Conservation (phyloP, 1,140 invertebrate species). For the Drosophila virilis region DNA sequence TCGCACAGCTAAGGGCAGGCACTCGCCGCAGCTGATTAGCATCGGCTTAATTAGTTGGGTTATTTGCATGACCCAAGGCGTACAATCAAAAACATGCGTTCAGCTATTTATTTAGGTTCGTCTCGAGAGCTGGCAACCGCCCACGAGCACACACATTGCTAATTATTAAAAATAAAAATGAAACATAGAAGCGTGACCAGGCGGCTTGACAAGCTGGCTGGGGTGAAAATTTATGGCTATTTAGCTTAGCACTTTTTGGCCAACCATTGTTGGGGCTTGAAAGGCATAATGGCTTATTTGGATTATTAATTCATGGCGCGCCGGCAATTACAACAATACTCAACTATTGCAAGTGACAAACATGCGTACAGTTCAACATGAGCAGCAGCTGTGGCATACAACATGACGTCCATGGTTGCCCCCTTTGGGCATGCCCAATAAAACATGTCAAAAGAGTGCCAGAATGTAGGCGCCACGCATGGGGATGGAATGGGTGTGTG, state of each 20-base stretch:
- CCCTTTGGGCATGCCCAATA: conserved; percentile 62
- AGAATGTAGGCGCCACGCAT: conserved; percentile 21
- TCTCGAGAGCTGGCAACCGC: conserved; percentile 19
- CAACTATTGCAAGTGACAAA: conserved; percentile 33
- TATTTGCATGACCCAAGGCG: conserved; percentile 66
- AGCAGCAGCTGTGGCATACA: conserved; percentile 8
- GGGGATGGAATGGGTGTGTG: background rate
- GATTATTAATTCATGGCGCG: conserved; percentile 72
- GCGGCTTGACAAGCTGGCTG: conserved; percentile 40
- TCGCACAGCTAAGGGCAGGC: conserved; percentile 31
- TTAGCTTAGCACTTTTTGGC: conserved; percentile 66
- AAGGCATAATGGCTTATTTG: conserved; percentile 68
- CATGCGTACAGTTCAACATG: conserved; percentile 1
- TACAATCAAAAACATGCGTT: conserved; percentile 70
- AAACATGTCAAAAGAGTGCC: conserved; percentile 55
- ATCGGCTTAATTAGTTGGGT: conserved; percentile 73
- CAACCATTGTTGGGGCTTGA: conserved; percentile 20
- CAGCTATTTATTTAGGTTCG: conserved; percentile 71
- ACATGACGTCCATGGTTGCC: conserved; percentile 21
- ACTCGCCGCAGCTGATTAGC: conserved; percentile 59
- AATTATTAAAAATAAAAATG: conserved; percentile 4
- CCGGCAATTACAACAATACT: conserved; percentile 48
- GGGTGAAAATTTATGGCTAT: conserved; percentile 67
- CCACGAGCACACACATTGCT: conserved; percentile 2
- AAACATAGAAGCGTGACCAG: conserved; percentile 22